Conservation (phyloP, 2,888 invertebrate species). For the Rapana venosa region DNA sequence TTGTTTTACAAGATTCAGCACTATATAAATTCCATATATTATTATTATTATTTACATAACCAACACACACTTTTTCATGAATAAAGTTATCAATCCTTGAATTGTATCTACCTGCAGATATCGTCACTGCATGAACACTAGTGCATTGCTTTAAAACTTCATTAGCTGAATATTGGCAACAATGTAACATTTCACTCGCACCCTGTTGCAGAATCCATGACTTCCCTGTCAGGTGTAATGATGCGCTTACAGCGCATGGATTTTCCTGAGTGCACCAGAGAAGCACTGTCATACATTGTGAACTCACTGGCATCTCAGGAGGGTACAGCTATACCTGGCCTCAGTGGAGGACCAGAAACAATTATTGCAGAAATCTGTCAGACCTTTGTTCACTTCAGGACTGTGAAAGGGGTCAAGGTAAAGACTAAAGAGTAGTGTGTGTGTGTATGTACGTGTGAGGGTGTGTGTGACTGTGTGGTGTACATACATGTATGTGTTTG, state of each 20-base stretch:
- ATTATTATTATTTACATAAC: too few species aligned
- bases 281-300: constrained; percentile 65
- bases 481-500: too few species aligned
- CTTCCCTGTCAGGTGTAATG: constrained; percentile 48
- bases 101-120: too few species aligned
- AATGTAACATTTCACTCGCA: too few species aligned
- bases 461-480: too few species aligned
- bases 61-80: too few species aligned
- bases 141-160: background rate
- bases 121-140: background rate
- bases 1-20: too few species aligned
- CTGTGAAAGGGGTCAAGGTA: constrained; percentile 55
- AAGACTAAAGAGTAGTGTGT: background rate
- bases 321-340: constrained; percentile 63
- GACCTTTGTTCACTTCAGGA: constrained; percentile 65
- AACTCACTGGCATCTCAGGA: constrained; percentile 57
- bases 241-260: constrained; percentile 59
- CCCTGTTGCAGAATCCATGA: background rate
- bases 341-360: constrained; percentile 61
- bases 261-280: constrained; percentile 69
- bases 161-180: background rate
- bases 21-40: too few species aligned
- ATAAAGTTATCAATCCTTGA: too few species aligned
- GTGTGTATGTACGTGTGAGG: background rate
- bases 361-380: constrained; percentile 65